Evolutionary conservation across 1,140 invertebrate genomes (phyloP), one percentile per base, ranked within the genome.

Genomic region (Geopemphigus sp.): DNA sequence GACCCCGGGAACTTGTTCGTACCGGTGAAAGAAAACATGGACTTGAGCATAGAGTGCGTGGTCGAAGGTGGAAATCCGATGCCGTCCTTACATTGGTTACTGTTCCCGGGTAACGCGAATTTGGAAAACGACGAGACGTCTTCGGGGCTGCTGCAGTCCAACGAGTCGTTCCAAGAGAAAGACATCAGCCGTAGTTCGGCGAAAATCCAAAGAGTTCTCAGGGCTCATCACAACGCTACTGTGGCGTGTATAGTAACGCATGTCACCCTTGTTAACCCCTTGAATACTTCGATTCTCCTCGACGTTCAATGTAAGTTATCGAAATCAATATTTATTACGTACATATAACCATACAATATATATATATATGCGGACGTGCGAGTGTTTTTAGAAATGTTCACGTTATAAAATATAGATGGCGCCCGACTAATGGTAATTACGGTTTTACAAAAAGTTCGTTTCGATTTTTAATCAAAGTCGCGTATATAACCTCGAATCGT

Each of bases 1-100:
- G 92, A 94, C 87, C 90, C 92, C 0, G 92, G 92, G 81, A 94
- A 94, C 86, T 90, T 92, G 72, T 94, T 93, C 86, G 90, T 94
- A 82, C 92, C 92, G 1, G 92, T 93, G 14, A 90, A 92, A 83
- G 93, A 94, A 85, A 92, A 92, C 83, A 91, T 91, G 17, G 91
- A 92, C 83, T 86, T 95, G 47, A 91, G 90, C 59, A 88, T 95
- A 72, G 89, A 92, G 82, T 96, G 94, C 84, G 90, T 94, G 6
- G 92, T 92, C 73, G 93, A 94, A 85, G 92, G 93, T 82, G 93
- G 93, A 2, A 92, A 93, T 82, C 93, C 93, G 0, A 88, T 91
- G 1, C 92, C 93, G 11, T 88, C 89, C 54, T 87, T 92, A 83
- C 88, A 88, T 56, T 93, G 91, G 92, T 89, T 91, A 81, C 88